Evolutionary conservation across 2,888 invertebrate genomes (phyloP).

Genomic region (Pycnomerus fuliginosus): DNA sequence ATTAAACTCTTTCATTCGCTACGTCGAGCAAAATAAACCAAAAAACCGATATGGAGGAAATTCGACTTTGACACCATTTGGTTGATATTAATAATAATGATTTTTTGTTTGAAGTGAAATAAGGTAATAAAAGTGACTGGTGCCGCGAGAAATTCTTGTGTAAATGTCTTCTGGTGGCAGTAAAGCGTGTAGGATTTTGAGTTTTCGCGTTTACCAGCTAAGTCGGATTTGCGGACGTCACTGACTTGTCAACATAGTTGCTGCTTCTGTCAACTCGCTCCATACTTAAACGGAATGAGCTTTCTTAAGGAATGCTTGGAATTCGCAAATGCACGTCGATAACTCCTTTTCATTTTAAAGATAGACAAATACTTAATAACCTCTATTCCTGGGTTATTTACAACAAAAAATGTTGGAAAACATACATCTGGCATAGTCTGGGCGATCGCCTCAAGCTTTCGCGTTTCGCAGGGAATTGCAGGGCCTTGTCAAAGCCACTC

Average conservation of each 20-base stretch:
- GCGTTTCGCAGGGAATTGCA: too few relatives aligned
- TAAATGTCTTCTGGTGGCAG: slow-evolving; percentile 21
- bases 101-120: slow-evolving; percentile 22
- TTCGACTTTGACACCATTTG: too few relatives aligned
- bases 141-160: slow-evolving; percentile 20
- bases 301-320: slow-evolving; percentile 23
- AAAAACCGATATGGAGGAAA: background rate
- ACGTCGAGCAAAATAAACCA: background rate
- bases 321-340: slow-evolving; percentile 18
- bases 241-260: slow-evolving; percentile 36
- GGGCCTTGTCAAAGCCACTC: too few relatives aligned
- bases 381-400: too few relatives aligned
- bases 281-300: slow-evolving; percentile 29
- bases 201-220: slow-evolving; percentile 33
- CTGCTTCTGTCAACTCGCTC: slow-evolving; percentile 34
- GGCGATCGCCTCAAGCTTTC: too few relatives aligned
- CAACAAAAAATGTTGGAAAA: too few relatives aligned
- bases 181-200: slow-evolving; percentile 32
- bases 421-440: too few relatives aligned
- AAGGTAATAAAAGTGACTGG: slow-evolving; percentile 24
- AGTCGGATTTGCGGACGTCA: slow-evolving; percentile 37
- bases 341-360: slow-evolving; percentile 6
- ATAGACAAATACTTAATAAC: background rate
- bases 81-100: too few relatives aligned
- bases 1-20: slow-evolving; percentile 16